Conservation (phyloP, 2,797 vertebrate species). For the Cyprinella venusta region DNA sequence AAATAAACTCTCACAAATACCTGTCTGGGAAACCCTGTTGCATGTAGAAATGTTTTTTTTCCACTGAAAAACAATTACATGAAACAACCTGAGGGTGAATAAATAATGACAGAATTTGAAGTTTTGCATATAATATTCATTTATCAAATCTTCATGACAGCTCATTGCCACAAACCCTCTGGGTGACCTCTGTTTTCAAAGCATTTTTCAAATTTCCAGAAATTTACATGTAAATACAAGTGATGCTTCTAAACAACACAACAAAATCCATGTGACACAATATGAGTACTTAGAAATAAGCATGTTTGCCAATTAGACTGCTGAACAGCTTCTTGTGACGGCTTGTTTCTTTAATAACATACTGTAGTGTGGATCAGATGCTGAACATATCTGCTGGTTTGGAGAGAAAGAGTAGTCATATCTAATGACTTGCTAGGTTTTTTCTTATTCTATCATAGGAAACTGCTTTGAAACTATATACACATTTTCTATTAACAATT, state of each 20-base stretch:
- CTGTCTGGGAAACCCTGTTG: not conserved
- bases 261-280: constrained; percentile 30
- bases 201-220: constrained; percentile 10
- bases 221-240: constrained; percentile 19
- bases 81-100: not conserved
- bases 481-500: too few species aligned
- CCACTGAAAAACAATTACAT: not conserved
- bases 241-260: constrained; percentile 21
- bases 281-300: constrained; percentile 6
- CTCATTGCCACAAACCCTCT: constrained; percentile 1
- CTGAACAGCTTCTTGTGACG: constrained; percentile 28
- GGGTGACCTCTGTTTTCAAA: constrained; percentile 15
- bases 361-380: not conserved
- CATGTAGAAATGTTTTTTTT: not conserved
- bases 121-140: not conserved
- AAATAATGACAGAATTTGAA: not conserved
- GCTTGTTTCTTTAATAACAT: not conserved
- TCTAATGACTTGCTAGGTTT: not conserved
- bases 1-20: not conserved
- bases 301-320: constrained; percentile 25
- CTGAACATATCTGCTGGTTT: constrained; percentile 5
- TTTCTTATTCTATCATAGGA: not conserved
- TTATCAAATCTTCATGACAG: not conserved
- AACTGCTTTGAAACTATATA: not conserved
- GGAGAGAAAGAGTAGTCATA: not conserved